Percentiles rank a stretch among this genome's conserved stretches.
Evolutionary conservation across 2,888 invertebrate genomes (phyloP).

Genomic region (Aspidiotus destructor): DNA sequence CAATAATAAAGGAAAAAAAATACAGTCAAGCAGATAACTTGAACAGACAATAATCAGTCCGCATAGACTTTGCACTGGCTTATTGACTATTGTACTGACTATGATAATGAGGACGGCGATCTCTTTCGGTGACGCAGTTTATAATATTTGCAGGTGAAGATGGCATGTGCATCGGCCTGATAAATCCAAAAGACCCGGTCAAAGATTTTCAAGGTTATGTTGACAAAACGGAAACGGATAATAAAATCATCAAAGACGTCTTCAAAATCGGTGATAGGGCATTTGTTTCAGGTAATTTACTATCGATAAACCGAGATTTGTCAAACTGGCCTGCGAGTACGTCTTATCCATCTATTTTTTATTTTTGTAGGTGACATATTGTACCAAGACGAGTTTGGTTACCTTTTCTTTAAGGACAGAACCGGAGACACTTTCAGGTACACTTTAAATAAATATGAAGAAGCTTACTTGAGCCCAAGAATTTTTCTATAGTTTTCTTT

Average conservation of each 20-base stretch:
- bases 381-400: constrained; percentile 52
- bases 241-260: constrained; percentile 72
- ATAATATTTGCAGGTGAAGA: constrained; percentile 53
- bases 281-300: constrained; percentile 61
- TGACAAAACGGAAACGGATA: constrained; percentile 63
- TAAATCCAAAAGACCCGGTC: constrained; percentile 50
- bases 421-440: constrained; percentile 42
- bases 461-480: too few species aligned
- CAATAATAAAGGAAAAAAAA: not conserved
- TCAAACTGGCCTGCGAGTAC: too few species aligned
- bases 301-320: not conserved
- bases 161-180: constrained; percentile 73
- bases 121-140: not conserved
- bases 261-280: constrained; percentile 77
- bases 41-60: not conserved
- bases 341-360: not conserved
- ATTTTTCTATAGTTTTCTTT: too few species aligned
- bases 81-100: not conserved
- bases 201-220: constrained; percentile 67
- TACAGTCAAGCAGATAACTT: not conserved
- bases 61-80: not conserved
- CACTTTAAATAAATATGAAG: not conserved
- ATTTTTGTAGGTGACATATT: constrained; percentile 46
- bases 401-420: constrained; percentile 53
- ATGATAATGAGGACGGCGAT: not conserved